These are phyloP conservation scores for Diaphora mendica DNA, from an alignment of 2,888 invertebrate species.

Conservation along the genomic window DNA sequence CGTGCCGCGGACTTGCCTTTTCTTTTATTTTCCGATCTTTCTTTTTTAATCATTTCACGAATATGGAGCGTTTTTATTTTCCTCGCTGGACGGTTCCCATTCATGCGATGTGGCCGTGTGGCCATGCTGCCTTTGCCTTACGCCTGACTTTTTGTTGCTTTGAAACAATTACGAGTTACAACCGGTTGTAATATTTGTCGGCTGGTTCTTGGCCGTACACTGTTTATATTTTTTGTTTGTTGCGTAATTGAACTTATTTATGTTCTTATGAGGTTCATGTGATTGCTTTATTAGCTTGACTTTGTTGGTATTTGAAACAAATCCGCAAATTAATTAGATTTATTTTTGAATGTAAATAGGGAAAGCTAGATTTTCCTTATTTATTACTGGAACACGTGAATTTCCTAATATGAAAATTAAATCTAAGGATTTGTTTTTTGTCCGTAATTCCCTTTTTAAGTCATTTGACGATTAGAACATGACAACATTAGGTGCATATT, in stretches of 20 bases:
- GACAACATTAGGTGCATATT: too few relatives aligned
- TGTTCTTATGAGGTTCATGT: slow-evolving; percentile 39
- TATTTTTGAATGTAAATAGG: not conserved
- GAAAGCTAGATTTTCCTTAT: not conserved
- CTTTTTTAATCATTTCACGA: slow-evolving; percentile 86
- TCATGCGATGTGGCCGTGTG: slow-evolving; percentile 58
- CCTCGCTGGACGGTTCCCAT: slow-evolving; percentile 74
- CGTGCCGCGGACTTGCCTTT: slow-evolving; percentile 79
- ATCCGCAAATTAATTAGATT: not conserved
- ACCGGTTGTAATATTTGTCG: slow-evolving; percentile 58
- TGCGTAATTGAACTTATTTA: slow-evolving; percentile 46
- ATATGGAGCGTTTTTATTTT: slow-evolving; percentile 86
- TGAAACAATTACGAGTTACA: slow-evolving; percentile 75
- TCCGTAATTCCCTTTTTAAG: too few relatives aligned
- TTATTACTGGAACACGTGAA: not conserved
- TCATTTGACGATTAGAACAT: too few relatives aligned
- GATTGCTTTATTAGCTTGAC: slow-evolving; percentile 48
- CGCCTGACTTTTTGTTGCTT: slow-evolving; percentile 66
- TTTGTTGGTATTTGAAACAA: slow-evolving; percentile 6
- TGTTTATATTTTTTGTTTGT: slow-evolving; percentile 66
- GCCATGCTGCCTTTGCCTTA: slow-evolving; percentile 36
- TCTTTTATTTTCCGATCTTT: slow-evolving; percentile 75
- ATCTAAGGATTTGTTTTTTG: too few relatives aligned
- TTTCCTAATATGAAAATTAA: not conserved
- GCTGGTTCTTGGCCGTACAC: slow-evolving; percentile 36